A percentile compares a stretch with the other conserved stretches of the same genome.
These are phyloP conservation scores for Sarcophilus harrisii DNA, from an alignment of 2,797 vertebrate species.

Conservation along the genomic window DNA sequence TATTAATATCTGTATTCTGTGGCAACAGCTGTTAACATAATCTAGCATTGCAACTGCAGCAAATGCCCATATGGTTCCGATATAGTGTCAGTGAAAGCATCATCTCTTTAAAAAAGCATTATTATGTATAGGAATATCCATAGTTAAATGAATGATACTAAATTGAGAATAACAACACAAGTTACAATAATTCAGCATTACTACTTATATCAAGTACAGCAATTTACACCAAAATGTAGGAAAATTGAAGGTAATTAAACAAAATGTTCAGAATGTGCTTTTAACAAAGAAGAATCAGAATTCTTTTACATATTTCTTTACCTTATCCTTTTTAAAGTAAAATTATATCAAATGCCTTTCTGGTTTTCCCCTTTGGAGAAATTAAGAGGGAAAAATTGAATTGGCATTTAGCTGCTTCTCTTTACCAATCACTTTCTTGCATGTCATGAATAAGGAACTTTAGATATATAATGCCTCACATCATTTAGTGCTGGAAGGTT, in stretches of 20 bases:
- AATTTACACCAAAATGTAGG: not conserved
- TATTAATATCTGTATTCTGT: not conserved
- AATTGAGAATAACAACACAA: conserved; percentile 31
- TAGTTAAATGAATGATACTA: not conserved
- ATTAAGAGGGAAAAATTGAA: conserved; percentile 15
- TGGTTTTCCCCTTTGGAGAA: not conserved
- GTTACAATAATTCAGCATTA: conserved; percentile 32
- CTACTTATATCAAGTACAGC: conserved; percentile 19
- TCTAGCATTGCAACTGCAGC: not conserved
- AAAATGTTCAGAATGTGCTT: conserved; percentile 36
- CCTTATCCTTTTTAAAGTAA: conserved; percentile 9
- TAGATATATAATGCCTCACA: conserved; percentile 27
- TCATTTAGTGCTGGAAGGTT: conserved; percentile 9
- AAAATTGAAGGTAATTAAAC: conserved; percentile 16
- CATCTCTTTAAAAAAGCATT: conserved; percentile 4
- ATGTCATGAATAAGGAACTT: conserved; percentile 38
- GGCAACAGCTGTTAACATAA: not conserved
- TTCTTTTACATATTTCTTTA: not conserved
- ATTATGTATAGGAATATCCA: not conserved
- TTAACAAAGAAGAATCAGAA: not conserved
- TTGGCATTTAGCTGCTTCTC: conserved; percentile 17
- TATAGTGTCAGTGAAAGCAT: not conserved
- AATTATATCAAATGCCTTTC: not conserved
- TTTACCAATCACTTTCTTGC: conserved; percentile 5
- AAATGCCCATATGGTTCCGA: not conserved